Evolutionary conservation across 2,797 vertebrate genomes (phyloP).

Genomic region (Aphelocoma californica): DNA sequence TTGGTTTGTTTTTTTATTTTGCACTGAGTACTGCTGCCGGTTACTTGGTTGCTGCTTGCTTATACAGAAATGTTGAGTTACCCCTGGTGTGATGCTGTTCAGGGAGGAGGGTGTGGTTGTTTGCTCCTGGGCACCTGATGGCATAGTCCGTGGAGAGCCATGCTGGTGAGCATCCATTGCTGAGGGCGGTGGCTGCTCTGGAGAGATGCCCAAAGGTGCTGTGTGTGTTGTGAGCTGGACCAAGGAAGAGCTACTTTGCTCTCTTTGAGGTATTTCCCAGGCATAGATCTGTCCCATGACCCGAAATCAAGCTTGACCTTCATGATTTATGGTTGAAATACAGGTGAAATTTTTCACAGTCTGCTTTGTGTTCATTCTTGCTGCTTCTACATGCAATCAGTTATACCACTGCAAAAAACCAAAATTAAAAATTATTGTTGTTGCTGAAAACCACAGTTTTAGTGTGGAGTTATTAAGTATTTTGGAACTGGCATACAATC

Average conservation of each 20-base stretch:
- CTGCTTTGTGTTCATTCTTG: neutral
- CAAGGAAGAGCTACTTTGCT: neutral
- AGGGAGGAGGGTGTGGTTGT: neutral
- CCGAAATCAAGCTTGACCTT: neutral
- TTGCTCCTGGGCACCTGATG: neutral
- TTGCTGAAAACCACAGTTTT: neutral
- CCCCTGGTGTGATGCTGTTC: neutral
- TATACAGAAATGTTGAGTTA: neutral
- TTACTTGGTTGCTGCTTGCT: neutral
- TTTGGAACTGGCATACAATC: neutral
- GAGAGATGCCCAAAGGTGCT: neutral
- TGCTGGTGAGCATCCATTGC: neutral
- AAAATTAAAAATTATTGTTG: neutral
- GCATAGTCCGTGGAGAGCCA: accelerated
- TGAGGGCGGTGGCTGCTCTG: neutral
- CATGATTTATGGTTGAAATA: neutral
- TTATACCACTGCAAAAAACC: neutral
- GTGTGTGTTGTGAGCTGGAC: neutral
- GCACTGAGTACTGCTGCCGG: neutral
- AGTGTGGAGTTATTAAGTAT: accelerated
- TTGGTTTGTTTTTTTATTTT: neutral
- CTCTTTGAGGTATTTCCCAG: neutral
- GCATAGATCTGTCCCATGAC: neutral
- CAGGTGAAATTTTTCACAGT: neutral
- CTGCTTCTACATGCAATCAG: neutral